Base-by-base conservation (phyloP, 2,888 invertebrate genomes). In the Halictus quadricinctus region DNA sequence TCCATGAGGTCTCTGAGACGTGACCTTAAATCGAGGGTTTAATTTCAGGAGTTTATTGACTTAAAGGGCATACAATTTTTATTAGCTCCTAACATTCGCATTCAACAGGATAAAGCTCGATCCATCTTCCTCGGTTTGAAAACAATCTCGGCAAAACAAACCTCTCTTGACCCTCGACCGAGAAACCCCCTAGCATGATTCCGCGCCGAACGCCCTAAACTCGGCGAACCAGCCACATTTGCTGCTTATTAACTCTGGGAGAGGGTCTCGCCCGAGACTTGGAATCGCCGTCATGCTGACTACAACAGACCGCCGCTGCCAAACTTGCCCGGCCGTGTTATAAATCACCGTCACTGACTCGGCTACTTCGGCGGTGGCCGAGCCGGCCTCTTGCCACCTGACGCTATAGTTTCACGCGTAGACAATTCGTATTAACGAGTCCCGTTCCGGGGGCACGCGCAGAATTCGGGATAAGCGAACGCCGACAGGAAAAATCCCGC, bases 341-440 rank as follows among this genome's bases (percentile, higher is more conserved):
- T 90, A 90, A 90, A 90, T 90, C 90, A 88, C 78, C 64, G 58
- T n/a, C 70, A 86, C 87, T 90, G 90, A 90, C 90, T 88, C 81
- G 81, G 85, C 88, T 90, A 85, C 86, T 89, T 90, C 70, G 69
- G n/a, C n/a, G n/a, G 25, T 15, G 25, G 60, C 25, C 69, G 41
- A 1, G 69, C 10, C 69, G 13, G 43, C 69, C 43, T 70, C 21
- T 58, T 58, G 43, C 70, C 70, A 70, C 70, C 70, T 70, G 70
- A 78, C 83, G 80, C 85, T 83, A 84, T 80, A 77, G 86, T 81
- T 48, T 79, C 70, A 81, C 86, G 85, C 84, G 74, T 79, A 84
- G 89, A 90, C 88, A 89, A 88, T 90, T 89, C 86, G 80, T 82
- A 84, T 88, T 79, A 79, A 83, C 84, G 77, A 80, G 80, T 83